Evolutionary conservation across 2,797 vertebrate genomes (phyloP), one percentile per base, ranked within the genome.

Genomic region (Pantherophis alleghaniensis): DNA sequence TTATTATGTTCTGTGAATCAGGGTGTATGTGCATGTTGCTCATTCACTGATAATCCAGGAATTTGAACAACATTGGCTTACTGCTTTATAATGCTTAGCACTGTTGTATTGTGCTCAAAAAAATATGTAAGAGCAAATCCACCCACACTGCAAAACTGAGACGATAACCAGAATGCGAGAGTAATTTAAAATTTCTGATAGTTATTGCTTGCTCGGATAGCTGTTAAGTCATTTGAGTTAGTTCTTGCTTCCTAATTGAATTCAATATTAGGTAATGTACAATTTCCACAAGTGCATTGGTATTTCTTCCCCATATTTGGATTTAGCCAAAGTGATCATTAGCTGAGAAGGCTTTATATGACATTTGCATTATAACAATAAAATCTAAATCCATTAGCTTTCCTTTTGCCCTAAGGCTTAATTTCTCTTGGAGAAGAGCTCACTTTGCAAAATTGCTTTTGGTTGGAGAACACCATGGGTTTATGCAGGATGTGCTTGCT

Each of bases 401-500:
- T 0, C 0, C 1, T 0, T 83, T 32, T 93, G 60, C 16, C 61
- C 9, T 9, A 90, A 90, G 69, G 56, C 1, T 0, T 93, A 94
- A 53, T 13, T 95, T 7, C 57, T 12, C 37, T 66, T 89, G 16
- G 28, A 92, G 1, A 0, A 5, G 0, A 89, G 16, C 26, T 89
- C 83, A 42, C 7, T 0, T 18, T 93, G 60, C 61, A 86, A 0
- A 3, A 42, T 86, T 92, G 87, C 24, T 90, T 87, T 86, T 60
- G 56, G 26, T 37, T 94, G 0, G 14, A 1, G 11, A 51, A 4
- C 2, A 3, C 4, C n/a, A 88, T 86, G 74, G 28, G 37, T 91
- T 94, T 90, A 69, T 47, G 2, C 10, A 10, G 2, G 60, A 0
- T 66, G 28, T 51, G 91, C 83, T 96, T 92, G 32, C 95, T 98